Percentiles rank a stretch among this genome's conserved stretches.
phyloP scores from a whole-genome alignment of 2,797 vertebrate genomes.

The Tragelaphus eurycerus region DNA sequence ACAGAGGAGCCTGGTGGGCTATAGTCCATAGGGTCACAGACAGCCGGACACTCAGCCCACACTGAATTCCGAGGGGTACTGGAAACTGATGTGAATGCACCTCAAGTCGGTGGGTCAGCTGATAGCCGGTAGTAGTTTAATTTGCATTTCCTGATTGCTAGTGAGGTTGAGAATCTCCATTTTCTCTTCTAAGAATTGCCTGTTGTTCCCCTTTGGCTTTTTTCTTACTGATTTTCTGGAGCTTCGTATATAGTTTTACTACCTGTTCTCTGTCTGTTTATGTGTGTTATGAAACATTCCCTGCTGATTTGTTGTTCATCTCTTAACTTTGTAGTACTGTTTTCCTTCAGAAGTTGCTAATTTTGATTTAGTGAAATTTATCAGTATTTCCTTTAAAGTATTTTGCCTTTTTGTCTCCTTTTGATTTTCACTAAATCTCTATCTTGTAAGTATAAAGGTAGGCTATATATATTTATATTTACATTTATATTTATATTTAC shows the following conservation, averaged over 20 bases:
- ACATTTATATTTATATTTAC: no score
- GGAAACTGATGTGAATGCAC: rapidly evolving
- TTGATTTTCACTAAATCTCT: neutral
- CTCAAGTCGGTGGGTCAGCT: neutral
- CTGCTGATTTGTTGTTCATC: neutral
- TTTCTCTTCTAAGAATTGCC: neutral
- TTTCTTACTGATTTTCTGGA: neutral
- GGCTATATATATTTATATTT: neutral
- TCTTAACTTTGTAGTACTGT: neutral
- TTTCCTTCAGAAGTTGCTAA: neutral
- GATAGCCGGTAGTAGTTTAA: rapidly evolving
- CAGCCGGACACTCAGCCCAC: rapidly evolving
- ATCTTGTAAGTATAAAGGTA: neutral
- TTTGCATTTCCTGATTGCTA: neutral
- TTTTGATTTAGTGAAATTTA: neutral
- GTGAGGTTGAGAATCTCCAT: neutral
- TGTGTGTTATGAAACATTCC: neutral
- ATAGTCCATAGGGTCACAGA: neutral
- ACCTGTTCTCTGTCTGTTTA: rapidly evolving
- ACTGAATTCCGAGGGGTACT: neutral
- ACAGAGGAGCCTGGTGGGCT: neutral
- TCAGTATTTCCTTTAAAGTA: neutral
- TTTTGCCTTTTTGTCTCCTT: neutral
- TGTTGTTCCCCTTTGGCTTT: neutral
- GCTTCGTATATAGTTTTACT: neutral